Base-by-base conservation (phyloP, 2,888 invertebrate species). In the Agrochola macilenta region DNA sequence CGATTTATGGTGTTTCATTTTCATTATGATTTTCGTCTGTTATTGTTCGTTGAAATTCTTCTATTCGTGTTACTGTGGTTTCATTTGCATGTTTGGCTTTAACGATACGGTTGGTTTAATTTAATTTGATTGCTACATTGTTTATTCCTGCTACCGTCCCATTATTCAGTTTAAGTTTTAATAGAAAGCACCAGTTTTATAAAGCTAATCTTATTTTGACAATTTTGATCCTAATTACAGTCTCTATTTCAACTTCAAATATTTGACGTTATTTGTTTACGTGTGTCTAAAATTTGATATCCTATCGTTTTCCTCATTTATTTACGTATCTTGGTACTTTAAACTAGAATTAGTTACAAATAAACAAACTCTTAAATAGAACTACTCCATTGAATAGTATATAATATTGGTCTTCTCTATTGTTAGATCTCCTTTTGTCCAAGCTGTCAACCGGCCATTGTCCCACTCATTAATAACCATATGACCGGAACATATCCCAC, bases 1-100 rank as follows among this genome's bases (percentile, higher is more conserved):
- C 17, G 71, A 83, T 87, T 83, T 87, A 87, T 83, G 60, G 68
- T 77, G 69, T 74, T 79, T 79, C 63, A 76, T 87, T 87, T 83
- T 73, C 78, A 81, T 82, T 85, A 74, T 63, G 58, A 54, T 78
- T 70, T 76, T 76, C 60, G 39, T 71, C 52, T 76, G 74, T 76
- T 72, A 74, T 85, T 78, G 70, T 78, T 76, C 14, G 30, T 49
- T 52, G 58, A 35, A 65, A 82, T 74, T 78, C 63, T 74, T 69
- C 39, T 68, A n/a, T 74, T 63, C 26, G 35, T 74, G 64, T 69
- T 71, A 30, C 46, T 43, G 61, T 17, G 1, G 8, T 30, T 68
- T 57, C 39, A 49, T 70, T 82, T 60, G 60, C 58, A 60, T 70
- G 20, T 60, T 70, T 70, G 1, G 17, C 12, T 60, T 58, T 5